A percentile compares a stretch with the other conserved stretches of the same genome.
These are phyloP conservation scores for Cephalopachus bancanus DNA, from an alignment of 2,797 vertebrate species.

Conservation along the genomic window DNA sequence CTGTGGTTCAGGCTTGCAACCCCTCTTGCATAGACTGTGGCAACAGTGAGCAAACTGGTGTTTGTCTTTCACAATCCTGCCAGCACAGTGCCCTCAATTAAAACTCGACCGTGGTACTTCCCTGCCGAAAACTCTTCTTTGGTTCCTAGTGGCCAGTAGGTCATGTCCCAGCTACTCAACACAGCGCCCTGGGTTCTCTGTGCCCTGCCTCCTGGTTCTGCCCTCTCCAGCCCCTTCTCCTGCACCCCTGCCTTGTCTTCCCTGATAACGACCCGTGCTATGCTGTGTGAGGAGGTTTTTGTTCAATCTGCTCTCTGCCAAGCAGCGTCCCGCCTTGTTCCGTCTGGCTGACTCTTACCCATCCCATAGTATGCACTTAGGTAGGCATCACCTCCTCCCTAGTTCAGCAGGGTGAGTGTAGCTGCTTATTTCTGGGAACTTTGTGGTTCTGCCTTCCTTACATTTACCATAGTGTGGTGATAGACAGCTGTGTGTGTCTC, in stretches of 20 bases:
- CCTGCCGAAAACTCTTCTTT: background rate
- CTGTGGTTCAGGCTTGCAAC: background rate
- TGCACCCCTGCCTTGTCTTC: background rate
- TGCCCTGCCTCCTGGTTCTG: background rate
- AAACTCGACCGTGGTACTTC: background rate
- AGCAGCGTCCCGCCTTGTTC: background rate
- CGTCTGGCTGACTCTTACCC: background rate
- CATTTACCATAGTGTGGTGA: background rate
- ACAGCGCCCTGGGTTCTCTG: background rate
- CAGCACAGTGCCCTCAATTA: background rate
- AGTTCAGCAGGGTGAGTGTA: background rate
- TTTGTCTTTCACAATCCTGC: background rate
- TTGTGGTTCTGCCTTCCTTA: background rate
- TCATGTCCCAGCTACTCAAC: background rate
- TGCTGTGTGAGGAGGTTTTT: background rate
- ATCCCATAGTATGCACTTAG: background rate
- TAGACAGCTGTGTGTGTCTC: background rate
- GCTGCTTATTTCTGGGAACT: background rate
- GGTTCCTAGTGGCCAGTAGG: background rate
- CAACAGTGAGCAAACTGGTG: rapidly evolving
- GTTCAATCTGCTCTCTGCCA: background rate
- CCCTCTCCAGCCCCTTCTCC: background rate
- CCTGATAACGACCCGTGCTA: background rate
- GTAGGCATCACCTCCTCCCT: background rate
- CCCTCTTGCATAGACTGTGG: background rate